Evolutionary conservation across 2,888 invertebrate species (phyloP), one percentile per base, ranked within the genome.

Genomic region (Pseudeuparius sepicola): DNA sequence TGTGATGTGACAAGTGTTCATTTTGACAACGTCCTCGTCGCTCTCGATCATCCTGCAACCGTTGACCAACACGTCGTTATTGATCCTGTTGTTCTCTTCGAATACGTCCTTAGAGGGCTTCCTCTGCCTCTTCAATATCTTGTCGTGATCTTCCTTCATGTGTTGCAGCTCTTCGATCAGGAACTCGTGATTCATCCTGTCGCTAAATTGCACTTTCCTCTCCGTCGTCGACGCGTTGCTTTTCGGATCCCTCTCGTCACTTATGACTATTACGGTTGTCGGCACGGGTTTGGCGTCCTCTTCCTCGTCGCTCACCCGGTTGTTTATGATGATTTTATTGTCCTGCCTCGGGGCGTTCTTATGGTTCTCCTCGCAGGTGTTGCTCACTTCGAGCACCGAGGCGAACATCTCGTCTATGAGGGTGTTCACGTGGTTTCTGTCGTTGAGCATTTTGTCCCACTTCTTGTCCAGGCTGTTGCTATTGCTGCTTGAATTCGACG

Each of bases 111-210:
- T 42, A 10, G 60, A 57, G 6, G 59, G 57, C 40, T 53, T 52
- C 16, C 60, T 45, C 43, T 60, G 60, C 20, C 60, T 47, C 35
- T 52, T 59, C 34, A 52, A 36, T 13, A 57, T 52, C 28, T 54
- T 49, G 14, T 56, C 55, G 29, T 60, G 55, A 39, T 58, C 55
- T 30, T 50, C 49, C 31, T 73, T 69, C 79, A 79, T 79, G 34
- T 69, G 71, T 48, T 78, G 72, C 57, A 79, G 54, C 55, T 80
- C 79, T 41, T 75, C 72, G 50, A 80, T 79, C 49, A 80, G 65
- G 61, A 78, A 68, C 60, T 80, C 79, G 53, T 78, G 78, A 55
- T 74, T 74, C 50, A 53, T 47, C 40, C 55, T 55, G 39, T 62
- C 62, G 41, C 59, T 56, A 39, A 59, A 56, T 42, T 55, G 49